Percentiles rank a stretch among this genome's conserved stretches.
Evolutionary conservation across 2,113 vertebrate genomes (phyloP).

Genomic region (Chlorodrepanis virens): DNA sequence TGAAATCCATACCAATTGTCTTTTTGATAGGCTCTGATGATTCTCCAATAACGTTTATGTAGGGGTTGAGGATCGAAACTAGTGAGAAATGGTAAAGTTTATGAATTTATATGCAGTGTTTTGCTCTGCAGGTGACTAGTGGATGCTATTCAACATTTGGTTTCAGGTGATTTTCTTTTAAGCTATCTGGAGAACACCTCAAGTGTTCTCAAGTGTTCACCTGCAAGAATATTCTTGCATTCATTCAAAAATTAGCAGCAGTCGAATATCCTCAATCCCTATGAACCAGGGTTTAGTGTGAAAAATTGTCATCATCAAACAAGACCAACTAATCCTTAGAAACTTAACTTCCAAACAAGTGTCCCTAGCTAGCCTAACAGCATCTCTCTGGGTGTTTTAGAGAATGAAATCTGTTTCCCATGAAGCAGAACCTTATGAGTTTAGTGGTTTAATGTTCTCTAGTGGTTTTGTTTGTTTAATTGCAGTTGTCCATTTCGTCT

Average conservation of each 20-base stretch:
- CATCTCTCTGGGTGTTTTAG: background rate
- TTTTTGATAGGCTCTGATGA: background rate
- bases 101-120: background rate
- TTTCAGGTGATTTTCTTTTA: slow-evolving; percentile 10
- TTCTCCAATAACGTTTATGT: background rate
- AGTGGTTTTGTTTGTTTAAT: background rate
- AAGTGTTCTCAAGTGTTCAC: too few relatives aligned
- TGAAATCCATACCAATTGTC: background rate
- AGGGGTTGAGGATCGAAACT: background rate
- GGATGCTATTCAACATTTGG: background rate
- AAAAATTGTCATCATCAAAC: slow-evolving; percentile 27
- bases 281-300: slow-evolving; percentile 12
- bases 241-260: slow-evolving; percentile 20
- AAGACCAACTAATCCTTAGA: background rate
- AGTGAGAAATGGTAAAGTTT: background rate
- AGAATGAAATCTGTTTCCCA: background rate
- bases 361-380: background rate
- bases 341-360: slow-evolving; percentile 21
- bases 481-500: background rate
- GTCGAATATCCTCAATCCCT: background rate
- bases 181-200: background rate
- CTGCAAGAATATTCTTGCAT: background rate
- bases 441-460: background rate
- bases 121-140: background rate
- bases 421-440: background rate